Evolutionary conservation across 2,888 invertebrate species (phyloP), one percentile per base, ranked within the genome.

Genomic region (Leptarthrus brevirostris): DNA sequence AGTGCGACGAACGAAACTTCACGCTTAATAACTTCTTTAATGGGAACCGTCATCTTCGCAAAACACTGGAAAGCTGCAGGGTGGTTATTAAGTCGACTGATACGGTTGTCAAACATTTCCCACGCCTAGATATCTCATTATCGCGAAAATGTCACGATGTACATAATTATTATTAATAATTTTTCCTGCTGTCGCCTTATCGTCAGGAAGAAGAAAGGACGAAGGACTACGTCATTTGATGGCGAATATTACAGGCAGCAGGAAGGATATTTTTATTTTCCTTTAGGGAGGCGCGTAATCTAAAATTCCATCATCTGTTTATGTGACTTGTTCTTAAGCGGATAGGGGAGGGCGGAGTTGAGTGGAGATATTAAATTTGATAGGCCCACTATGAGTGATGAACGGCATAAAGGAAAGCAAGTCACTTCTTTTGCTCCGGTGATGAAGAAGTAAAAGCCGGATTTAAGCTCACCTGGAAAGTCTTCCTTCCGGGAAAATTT

Each of bases 301-400:
- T 40, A 61, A 61, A 61, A 61, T 61, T 61, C 22, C 61, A 61
- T 61, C 61, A 40, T 61, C 40, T 22, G n/a, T 16, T 40, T 20
- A 12, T 36, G 5, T 16, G 22, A 5, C 44, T 22, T 20, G 12
- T 40, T 22, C 20, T 34, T 16, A 34, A 5, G 16, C 30, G 8
- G 30, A 30, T 30, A 56, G 26, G 8, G 24, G 16, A 26, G 14
- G 30, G 14, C 30, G 30, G 44, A 12, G 6, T 5, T 34, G 44
- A 14, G 12, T 8, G 16, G 14, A 30, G 56, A 56, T 56, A 56
- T 56, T 56, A 56, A 56, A 56, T 56, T 56, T 56, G 56, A 56
- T 16, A 2, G 56, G 26, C 56, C 14, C 16, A 16, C 4, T 16
- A 4, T 56, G 56, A 56, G 34, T 56, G 56, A 56, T 56, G 56